These are phyloP conservation scores for Carposina sasakii DNA, from an alignment of 1,140 invertebrate species.

Conservation along the genomic window DNA sequence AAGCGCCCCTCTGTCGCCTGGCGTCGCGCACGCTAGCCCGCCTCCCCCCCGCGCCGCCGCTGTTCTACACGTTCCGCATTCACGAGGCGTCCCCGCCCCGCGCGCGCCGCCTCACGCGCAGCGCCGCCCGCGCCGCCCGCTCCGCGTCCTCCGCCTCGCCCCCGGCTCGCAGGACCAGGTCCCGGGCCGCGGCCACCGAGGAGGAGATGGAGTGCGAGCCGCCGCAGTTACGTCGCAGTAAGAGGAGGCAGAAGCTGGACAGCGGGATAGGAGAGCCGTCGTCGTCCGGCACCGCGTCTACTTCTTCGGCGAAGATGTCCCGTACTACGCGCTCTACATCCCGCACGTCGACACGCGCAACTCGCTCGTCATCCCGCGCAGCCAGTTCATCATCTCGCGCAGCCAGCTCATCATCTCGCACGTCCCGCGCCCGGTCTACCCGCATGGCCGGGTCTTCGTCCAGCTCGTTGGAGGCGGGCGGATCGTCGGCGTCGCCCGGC, in stretches of 20 bases:
- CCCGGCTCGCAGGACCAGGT: conserved; percentile 1
- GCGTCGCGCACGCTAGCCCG: background rate
- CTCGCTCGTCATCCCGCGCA: too few species aligned
- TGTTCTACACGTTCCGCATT: background rate
- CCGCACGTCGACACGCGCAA: too few species aligned
- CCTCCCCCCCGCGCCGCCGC: background rate
- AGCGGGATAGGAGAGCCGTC: conserved; percentile 71
- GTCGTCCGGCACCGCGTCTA: conserved; percentile 22
- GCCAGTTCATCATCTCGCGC: too few species aligned
- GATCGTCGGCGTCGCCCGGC: too few species aligned
- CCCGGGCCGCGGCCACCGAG: conserved; percentile 24
- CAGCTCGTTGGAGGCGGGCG: too few species aligned
- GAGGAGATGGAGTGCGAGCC: too few species aligned
- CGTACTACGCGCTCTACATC: too few species aligned
- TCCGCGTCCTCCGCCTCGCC: background rate
- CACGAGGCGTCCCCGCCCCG: background rate
- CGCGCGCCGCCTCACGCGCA: background rate
- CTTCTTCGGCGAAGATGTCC: too few species aligned
- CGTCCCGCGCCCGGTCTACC: too few species aligned
- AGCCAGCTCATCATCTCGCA: too few species aligned
- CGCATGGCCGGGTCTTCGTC: too few species aligned
- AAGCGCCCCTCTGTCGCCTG: background rate
- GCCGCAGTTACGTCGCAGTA: conserved; percentile 29
- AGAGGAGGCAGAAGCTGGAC: conserved; percentile 75
- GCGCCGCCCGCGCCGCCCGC: background rate